Percentiles rank a stretch among this genome's conserved stretches.
These are phyloP conservation scores for Drosophila longiperda DNA, from an alignment of 2,888 invertebrate genomes.

Conservation along the genomic window DNA sequence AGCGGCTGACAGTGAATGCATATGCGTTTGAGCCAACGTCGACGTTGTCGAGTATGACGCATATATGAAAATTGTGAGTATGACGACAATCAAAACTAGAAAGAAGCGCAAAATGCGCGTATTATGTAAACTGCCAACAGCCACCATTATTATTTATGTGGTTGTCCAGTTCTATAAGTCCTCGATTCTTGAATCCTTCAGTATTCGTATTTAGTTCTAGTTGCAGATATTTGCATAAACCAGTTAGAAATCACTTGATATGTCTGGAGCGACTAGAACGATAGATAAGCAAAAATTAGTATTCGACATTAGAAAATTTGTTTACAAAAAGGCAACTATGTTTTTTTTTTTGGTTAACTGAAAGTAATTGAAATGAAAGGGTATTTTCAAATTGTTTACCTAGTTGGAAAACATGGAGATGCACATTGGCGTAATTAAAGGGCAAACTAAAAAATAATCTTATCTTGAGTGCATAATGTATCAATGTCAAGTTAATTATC, in stretches of 20 bases:
- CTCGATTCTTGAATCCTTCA: constrained; percentile 21
- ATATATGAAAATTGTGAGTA: constrained; percentile 85
- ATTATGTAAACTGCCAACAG: constrained; percentile 82
- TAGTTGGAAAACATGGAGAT: neutral
- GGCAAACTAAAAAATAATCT: constrained; percentile 9
- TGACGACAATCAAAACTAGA: constrained; percentile 84
- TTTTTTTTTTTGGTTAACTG: constrained; percentile 6
- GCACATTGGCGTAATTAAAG: constrained; percentile 2
- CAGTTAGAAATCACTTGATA: constrained; percentile 9
- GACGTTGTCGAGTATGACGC: constrained; percentile 85
- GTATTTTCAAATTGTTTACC: too few species aligned
- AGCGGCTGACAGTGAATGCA: constrained; percentile 56
- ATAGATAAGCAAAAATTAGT: constrained; percentile 35
- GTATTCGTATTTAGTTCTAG: constrained; percentile 20
- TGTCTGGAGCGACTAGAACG: constrained; percentile 49
- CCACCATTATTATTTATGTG: constrained; percentile 40
- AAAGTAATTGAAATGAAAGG: neutral
- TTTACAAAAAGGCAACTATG: constrained; percentile 11
- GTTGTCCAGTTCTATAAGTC: neutral
- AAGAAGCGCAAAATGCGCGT: constrained; percentile 85
- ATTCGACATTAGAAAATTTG: constrained; percentile 27
- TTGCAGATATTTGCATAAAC: constrained; percentile 10
- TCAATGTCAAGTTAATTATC: constrained; percentile 2
- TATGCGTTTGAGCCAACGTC: constrained; percentile 75
- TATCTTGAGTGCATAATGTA: constrained; percentile 12